These are phyloP conservation scores for Leucoma salicis DNA, from an alignment of 2,888 invertebrate genomes.

Conservation along the genomic window DNA sequence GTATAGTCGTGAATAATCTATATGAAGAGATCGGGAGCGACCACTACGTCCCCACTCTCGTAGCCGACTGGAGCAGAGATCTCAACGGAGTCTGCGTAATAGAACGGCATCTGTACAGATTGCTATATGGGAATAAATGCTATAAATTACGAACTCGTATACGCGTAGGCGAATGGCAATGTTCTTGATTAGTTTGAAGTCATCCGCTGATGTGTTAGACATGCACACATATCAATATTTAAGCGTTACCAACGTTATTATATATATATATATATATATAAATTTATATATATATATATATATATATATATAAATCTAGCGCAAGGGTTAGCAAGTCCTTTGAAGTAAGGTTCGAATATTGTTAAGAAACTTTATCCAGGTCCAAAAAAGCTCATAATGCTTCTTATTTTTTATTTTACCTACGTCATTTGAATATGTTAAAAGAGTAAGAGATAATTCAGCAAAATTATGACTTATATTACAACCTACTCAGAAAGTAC, in stretches of 20 bases:
- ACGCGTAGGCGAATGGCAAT: slow-evolving; percentile 69
- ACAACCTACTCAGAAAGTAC: too few relatives aligned
- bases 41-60: slow-evolving; percentile 62
- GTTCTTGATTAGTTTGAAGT: slow-evolving; percentile 80
- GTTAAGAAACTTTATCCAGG: too few relatives aligned
- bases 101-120: slow-evolving; percentile 77
- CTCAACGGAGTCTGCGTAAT: slow-evolving; percentile 81
- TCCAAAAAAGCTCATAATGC: too few relatives aligned
- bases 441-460: too few relatives aligned
- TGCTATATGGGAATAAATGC: slow-evolving; percentile 79
- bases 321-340: too few relatives aligned
- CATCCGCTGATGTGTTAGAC: slow-evolving; percentile 66
- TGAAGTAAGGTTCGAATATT: too few relatives aligned
- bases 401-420: too few relatives aligned
- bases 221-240: slow-evolving; percentile 31
- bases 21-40: slow-evolving; percentile 49
- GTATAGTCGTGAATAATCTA: slow-evolving; percentile 40
- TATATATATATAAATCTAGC: too few relatives aligned
- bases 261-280: too few relatives aligned
- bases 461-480: too few relatives aligned
- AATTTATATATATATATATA: too few relatives aligned
- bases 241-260: not conserved
- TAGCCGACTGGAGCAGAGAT: slow-evolving; percentile 74
- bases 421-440: too few relatives aligned
- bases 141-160: slow-evolving; percentile 79